Conservation (phyloP, 2,113 vertebrate species). For the Paramormyrops kingsleyae region DNA sequence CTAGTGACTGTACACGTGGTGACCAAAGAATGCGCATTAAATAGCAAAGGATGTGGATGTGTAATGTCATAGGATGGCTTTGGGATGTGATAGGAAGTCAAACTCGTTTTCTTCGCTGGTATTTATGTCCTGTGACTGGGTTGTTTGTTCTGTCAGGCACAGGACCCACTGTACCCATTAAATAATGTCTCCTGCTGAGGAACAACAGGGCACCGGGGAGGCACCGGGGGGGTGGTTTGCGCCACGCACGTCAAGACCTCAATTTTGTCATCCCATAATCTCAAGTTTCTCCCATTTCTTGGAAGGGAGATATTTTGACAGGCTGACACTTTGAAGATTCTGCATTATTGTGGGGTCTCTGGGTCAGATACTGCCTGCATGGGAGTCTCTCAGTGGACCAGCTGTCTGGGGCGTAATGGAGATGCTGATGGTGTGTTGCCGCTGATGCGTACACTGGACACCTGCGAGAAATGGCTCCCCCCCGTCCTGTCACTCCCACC, state of each 20-base stretch:
- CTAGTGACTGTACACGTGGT: neutral
- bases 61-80: neutral
- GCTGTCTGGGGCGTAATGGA: neutral
- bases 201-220: neutral
- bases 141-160: neutral
- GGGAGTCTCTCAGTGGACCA: neutral
- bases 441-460: neutral
- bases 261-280: neutral
- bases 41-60: neutral
- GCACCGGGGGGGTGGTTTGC: neutral
- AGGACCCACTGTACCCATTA: constrained; percentile 8
- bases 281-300: neutral
- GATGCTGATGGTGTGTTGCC: neutral
- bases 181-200: constrained; percentile 5
- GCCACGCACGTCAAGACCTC: neutral
- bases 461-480: neutral
- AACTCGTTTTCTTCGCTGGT: neutral
- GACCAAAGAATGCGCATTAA: neutral
- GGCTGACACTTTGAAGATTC: neutral
- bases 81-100: constrained; percentile 10
- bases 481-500: neutral
- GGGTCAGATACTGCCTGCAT: neutral
- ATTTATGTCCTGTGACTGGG: neutral
- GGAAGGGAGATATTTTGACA: constrained; percentile 12
- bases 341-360: neutral